Percentiles rank a stretch among this genome's conserved stretches.
phyloP scores from a whole-genome alignment of 2,797 vertebrate species.

The Acrossocheilus wenchowensis region DNA sequence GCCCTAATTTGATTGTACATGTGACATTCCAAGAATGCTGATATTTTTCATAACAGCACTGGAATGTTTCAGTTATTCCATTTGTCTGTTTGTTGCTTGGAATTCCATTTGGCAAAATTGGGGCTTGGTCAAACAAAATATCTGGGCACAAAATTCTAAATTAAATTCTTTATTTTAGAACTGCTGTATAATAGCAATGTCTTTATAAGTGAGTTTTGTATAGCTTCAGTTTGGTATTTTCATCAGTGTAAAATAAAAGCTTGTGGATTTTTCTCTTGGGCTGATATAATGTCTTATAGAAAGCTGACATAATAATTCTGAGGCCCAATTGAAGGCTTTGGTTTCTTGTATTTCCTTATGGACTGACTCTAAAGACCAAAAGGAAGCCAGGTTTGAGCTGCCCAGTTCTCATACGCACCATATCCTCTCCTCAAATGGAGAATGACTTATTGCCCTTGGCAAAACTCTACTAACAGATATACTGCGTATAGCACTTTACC shows the following conservation, averaged over 20 bases:
- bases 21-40: neutral
- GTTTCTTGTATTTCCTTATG: constrained; percentile 12
- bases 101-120: neutral
- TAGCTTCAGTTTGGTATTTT: neutral
- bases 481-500: neutral
- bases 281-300: neutral
- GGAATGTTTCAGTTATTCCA: neutral
- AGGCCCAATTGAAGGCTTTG: neutral
- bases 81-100: neutral
- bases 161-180: neutral
- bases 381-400: constrained; percentile 28
- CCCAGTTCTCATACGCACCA: constrained; percentile 16
- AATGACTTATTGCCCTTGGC: constrained; percentile 9
- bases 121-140: neutral
- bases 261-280: constrained; percentile 1
- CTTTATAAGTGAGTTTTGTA: neutral
- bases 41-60: neutral
- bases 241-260: neutral
- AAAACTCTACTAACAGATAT: constrained; percentile 3
- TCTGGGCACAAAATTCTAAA: neutral
- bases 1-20: neutral
- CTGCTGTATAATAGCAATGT: neutral
- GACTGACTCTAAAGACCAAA: constrained; percentile 2
- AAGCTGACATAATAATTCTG: neutral
- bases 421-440: constrained; percentile 4